These are phyloP conservation scores for Poecilia wingei DNA, from an alignment of 2,797 vertebrate genomes.

Conservation along the genomic window DNA sequence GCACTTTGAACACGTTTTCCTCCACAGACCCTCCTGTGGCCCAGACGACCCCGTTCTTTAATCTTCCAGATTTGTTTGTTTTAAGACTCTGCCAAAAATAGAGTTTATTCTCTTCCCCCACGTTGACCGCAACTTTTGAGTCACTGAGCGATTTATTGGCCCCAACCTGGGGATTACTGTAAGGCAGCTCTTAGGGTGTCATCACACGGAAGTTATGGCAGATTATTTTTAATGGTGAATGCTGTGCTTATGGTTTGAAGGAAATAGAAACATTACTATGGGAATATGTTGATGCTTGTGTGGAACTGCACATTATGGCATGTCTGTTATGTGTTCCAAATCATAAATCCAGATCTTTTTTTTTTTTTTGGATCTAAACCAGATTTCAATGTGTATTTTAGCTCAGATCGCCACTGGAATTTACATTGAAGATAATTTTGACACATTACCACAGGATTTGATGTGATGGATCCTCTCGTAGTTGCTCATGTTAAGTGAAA, in stretches of 20 bases:
- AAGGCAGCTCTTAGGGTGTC: conserved; percentile 33
- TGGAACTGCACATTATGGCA: conserved; percentile 24
- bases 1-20: conserved; percentile 27
- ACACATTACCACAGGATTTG: not conserved
- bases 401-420: not conserved
- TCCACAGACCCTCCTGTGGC: conserved; percentile 15
- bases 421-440: not conserved
- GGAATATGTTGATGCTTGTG: conserved; percentile 13
- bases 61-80: conserved; percentile 55
- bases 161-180: conserved; percentile 47
- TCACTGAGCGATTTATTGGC: conserved; percentile 52
- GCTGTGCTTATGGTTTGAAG: conserved; percentile 30
- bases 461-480: not conserved
- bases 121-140: conserved; percentile 44
- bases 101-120: conserved; percentile 49
- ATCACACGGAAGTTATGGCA: conserved; percentile 60
- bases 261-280: conserved; percentile 19
- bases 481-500: not conserved
- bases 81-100: conserved; percentile 52
- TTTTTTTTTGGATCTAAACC: not conserved
- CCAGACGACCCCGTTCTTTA: conserved; percentile 29
- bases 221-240: conserved; percentile 56
- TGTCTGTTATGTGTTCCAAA: not conserved
- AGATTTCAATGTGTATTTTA: not conserved
- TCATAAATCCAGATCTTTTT: not conserved